Evolutionary conservation across 2,797 vertebrate genomes (phyloP).

Genomic region (Karalla daura): DNA sequence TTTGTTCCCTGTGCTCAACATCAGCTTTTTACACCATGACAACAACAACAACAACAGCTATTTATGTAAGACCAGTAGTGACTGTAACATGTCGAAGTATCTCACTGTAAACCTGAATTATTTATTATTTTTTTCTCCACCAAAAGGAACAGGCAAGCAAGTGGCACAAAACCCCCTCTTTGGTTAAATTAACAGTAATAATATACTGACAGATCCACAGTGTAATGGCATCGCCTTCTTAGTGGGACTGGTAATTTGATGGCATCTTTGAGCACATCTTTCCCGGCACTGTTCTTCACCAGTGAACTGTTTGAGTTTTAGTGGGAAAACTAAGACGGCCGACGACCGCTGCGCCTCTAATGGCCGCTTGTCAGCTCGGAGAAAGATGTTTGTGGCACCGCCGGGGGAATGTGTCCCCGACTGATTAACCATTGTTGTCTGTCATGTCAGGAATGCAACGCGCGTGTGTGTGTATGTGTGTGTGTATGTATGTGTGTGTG

Average conservation of each 20-base stretch:
- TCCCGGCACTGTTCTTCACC: background rate
- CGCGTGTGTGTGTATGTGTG: too few species aligned
- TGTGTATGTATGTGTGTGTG: too few species aligned
- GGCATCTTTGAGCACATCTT: background rate
- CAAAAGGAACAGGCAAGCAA: background rate
- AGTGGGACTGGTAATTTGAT: background rate
- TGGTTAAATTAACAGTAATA: background rate
- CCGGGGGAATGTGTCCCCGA: slow-evolving; percentile 5
- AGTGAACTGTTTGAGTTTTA: background rate
- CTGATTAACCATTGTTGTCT: slow-evolving; percentile 40
- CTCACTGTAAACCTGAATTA: background rate
- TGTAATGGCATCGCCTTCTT: background rate
- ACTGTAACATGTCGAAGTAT: too few species aligned
- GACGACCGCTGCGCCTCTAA: background rate
- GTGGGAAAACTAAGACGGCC: background rate
- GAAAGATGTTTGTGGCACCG: background rate
- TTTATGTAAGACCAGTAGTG: too few species aligned
- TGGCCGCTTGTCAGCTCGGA: slow-evolving; percentile 19
- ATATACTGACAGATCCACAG: background rate
- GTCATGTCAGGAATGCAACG: slow-evolving; percentile 22
- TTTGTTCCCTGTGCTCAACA: background rate
- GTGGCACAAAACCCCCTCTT: too few species aligned
- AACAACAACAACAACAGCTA: too few species aligned
- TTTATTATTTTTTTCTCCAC: too few species aligned
- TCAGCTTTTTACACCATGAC: background rate